Conservation (phyloP, 2,113 vertebrate species). For the Perccottus glenii region DNA sequence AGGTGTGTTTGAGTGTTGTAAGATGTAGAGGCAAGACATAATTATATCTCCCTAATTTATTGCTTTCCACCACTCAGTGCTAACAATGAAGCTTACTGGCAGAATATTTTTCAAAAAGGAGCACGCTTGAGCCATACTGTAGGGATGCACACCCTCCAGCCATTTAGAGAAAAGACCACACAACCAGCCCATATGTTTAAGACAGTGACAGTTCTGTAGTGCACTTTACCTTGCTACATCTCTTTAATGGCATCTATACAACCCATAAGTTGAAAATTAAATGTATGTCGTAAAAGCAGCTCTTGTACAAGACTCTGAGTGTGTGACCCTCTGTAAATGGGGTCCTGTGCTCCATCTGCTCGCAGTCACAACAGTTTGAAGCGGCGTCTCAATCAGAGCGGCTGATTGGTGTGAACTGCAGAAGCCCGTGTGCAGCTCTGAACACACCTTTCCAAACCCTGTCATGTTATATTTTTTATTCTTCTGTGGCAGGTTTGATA, state of each 20-base stretch:
- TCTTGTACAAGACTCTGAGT: slow-evolving; percentile 8
- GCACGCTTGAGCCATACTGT: no score
- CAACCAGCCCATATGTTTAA: no score
- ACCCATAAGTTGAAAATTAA: neutral
- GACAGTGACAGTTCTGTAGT: slow-evolving; percentile 66
- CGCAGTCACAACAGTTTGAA: slow-evolving; percentile 78
- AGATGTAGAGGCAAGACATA: no score
- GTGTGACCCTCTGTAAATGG: slow-evolving; percentile 80
- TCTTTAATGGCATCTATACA: slow-evolving; percentile 21
- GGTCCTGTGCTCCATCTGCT: slow-evolving; percentile 82
- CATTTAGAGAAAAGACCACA: no score
- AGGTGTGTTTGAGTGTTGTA: no score
- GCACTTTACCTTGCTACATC: slow-evolving; percentile 67
- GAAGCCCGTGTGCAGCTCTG: slow-evolving; percentile 8
- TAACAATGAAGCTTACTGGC: no score
- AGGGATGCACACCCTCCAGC: no score
- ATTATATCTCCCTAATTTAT: no score
- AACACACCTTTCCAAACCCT: neutral
- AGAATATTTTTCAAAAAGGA: no score
- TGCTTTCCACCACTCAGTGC: no score
- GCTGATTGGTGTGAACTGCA: slow-evolving; percentile 41
- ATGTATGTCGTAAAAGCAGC: neutral
- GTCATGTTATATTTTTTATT: neutral
- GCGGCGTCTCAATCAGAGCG: slow-evolving; percentile 43
- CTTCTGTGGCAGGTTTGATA: neutral